Evolutionary conservation across 2,113 vertebrate genomes (phyloP).

Genomic region (Carlito syrichta): DNA sequence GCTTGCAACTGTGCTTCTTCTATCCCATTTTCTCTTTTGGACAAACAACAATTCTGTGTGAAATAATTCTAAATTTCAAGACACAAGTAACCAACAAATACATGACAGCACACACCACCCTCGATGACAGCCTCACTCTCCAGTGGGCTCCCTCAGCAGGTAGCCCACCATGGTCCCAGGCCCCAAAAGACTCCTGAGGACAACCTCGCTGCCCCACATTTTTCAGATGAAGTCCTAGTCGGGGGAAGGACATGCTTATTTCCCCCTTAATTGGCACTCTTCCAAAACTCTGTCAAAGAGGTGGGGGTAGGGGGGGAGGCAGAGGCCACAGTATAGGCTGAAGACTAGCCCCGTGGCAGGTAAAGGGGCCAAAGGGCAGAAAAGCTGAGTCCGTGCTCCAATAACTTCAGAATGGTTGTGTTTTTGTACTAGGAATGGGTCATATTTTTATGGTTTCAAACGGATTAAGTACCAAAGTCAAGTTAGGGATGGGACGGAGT

Average conservation of each 20-base stretch:
- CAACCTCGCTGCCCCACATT: background rate
- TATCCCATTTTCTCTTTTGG: conserved; percentile 6
- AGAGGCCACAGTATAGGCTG: too few species aligned
- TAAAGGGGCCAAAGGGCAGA: background rate
- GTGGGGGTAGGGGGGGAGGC: too few species aligned
- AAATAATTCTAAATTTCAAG: conserved; percentile 63
- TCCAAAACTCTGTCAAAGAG: background rate
- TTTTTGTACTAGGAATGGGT: conserved; percentile 8
- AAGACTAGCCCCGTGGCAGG: background rate
- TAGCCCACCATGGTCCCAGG: background rate
- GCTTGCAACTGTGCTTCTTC: background rate
- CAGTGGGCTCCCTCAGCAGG: background rate
- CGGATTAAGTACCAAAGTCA: background rate
- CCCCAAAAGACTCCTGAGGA: background rate
- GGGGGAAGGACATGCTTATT: background rate
- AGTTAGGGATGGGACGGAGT: background rate
- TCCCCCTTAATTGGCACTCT: too few species aligned
- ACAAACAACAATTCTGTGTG: background rate
- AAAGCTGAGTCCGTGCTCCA: background rate
- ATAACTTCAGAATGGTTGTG: background rate
- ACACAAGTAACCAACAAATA: conserved; percentile 44
- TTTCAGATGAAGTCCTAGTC: background rate
- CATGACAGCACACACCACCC: conserved; percentile 4
- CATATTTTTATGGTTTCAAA: background rate
- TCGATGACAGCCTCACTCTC: background rate